These are phyloP conservation scores for Gallinago solitaria DNA, from an alignment of 2,797 vertebrate species.

Conservation along the genomic window DNA sequence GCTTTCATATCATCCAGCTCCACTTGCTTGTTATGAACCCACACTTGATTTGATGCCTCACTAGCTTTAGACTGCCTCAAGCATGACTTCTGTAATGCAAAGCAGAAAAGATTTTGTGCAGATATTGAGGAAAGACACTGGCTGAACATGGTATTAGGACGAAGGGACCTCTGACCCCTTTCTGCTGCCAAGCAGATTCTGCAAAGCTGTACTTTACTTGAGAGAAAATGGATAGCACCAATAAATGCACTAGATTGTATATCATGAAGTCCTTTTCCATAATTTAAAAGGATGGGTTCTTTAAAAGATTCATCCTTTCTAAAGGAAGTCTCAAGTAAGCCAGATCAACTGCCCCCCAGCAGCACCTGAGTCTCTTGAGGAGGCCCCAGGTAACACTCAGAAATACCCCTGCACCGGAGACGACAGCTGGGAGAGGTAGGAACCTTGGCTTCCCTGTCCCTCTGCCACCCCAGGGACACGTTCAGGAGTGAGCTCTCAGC, in stretches of 20 bases:
- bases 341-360: neutral
- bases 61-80: neutral
- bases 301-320: neutral
- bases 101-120: neutral
- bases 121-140: neutral
- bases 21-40: neutral
- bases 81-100: neutral
- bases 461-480: neutral
- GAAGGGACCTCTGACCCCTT: neutral
- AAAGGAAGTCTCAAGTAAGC: neutral
- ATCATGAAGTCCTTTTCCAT: neutral
- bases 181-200: neutral
- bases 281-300: neutral
- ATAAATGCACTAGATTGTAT: neutral
- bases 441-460: neutral
- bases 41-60: neutral
- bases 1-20: neutral
- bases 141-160: neutral
- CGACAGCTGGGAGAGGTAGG: neutral
- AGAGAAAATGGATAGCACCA: neutral
- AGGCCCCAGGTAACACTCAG: neutral
- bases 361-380: neutral
- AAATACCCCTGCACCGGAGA: neutral
- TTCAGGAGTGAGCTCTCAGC: neutral
- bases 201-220: neutral